These are phyloP conservation scores for Auanema freiburgensis DNA, from an alignment of 2,888 invertebrate species.

Conservation along the genomic window DNA sequence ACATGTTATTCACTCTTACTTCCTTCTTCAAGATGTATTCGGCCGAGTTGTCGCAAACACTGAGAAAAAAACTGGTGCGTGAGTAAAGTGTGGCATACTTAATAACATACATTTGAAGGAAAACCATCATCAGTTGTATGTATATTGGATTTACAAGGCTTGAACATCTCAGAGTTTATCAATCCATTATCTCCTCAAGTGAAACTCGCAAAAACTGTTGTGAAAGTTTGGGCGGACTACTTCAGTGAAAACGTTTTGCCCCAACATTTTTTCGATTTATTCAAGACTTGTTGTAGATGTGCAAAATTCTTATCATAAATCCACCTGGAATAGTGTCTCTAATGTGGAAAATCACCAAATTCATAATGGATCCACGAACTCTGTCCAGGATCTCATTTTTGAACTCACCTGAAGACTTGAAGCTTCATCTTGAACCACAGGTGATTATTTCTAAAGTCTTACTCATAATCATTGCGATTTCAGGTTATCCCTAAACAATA, in stretches of 20 bases:
- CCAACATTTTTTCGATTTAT: neutral
- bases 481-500: conserved; percentile 52
- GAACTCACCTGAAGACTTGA: conserved; percentile 45
- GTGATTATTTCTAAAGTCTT: conserved; percentile 8
- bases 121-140: conserved; percentile 52
- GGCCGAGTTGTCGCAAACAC: conserved; percentile 49
- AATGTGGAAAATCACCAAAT: conserved; percentile 53
- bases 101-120: conserved; percentile 22
- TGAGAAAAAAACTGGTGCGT: conserved; percentile 48
- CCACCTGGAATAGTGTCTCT: conserved; percentile 57
- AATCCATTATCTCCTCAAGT: conserved; percentile 54
- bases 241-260: conserved; percentile 59
- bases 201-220: conserved; percentile 55
- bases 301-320: conserved; percentile 53
- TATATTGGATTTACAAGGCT: conserved; percentile 52
- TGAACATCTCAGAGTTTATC: conserved; percentile 55
- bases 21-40: conserved; percentile 57
- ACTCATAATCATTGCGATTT: neutral
- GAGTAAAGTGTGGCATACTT: no score
- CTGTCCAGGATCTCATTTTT: conserved; percentile 49
- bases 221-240: conserved; percentile 58
- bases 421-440: conserved; percentile 41
- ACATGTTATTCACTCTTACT: conserved; percentile 57
- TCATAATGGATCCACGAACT: conserved; percentile 50
- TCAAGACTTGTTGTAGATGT: conserved; percentile 36